Conservation (phyloP, 2,113 vertebrate genomes). For the Hemichromis elongatus region DNA sequence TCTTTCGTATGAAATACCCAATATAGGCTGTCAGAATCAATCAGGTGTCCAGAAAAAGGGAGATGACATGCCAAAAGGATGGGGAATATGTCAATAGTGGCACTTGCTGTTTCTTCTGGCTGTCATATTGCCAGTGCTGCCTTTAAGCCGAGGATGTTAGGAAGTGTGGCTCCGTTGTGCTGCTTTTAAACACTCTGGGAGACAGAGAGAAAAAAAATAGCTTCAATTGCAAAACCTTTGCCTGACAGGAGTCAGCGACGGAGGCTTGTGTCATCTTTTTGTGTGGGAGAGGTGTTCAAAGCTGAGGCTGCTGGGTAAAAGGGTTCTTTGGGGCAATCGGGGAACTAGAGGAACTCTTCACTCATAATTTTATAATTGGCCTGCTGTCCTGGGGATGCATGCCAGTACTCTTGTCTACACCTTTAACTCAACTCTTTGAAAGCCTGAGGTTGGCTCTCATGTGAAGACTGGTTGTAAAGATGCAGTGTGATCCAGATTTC, state of each 20-base stretch:
- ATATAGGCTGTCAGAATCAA: conserved; percentile 89
- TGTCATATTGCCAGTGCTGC: conserved; percentile 77
- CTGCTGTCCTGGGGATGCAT: conserved; percentile 49
- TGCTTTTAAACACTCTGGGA: conserved; percentile 58
- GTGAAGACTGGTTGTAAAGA: conserved; percentile 1
- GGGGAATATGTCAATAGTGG: conserved; percentile 75
- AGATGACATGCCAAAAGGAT: conserved; percentile 75
- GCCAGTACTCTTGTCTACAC: conserved; percentile 47
- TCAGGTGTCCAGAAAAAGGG: conserved; percentile 82
- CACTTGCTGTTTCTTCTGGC: conserved; percentile 79
- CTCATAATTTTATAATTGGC: conserved; percentile 75
- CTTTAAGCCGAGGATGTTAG: conserved; percentile 60
- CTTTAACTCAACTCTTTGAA: conserved; percentile 60
- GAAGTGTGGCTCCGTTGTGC: conserved; percentile 42
- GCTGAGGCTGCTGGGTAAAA: conserved; percentile 65
- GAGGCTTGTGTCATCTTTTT: conserved; percentile 67
- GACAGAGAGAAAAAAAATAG: conserved; percentile 27
- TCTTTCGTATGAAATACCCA: conserved; percentile 92
- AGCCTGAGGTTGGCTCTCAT: conserved; percentile 1
- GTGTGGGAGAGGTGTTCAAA: conserved; percentile 69
- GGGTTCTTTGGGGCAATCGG: conserved; percentile 47
- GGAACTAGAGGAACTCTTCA: conserved; percentile 51
- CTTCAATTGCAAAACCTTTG: conserved; percentile 60
- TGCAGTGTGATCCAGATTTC: background rate
- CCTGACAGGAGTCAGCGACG: conserved; percentile 65